Conservation (phyloP, 1,140 invertebrate genomes). For the Schlechtendalia chinensis region DNA sequence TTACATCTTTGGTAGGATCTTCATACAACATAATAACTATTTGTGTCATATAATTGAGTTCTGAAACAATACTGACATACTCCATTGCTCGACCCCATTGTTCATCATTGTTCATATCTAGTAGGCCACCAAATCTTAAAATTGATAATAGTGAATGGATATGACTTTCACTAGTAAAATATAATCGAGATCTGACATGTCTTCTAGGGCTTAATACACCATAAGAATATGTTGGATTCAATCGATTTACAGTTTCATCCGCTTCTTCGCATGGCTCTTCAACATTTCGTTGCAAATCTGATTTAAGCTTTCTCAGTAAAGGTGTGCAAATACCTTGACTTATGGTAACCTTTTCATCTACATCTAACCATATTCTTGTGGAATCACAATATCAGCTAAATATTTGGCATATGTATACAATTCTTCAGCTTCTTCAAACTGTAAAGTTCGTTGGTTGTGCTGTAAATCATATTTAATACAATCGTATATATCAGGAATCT, state of each 20-base stretch:
- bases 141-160: constrained; percentile 97
- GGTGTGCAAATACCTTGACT: constrained; percentile 97
- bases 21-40: constrained; percentile 99
- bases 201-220: constrained; percentile 96
- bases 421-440: constrained; percentile 92
- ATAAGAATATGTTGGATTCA: constrained; percentile 96
- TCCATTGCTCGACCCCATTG: constrained; percentile 99
- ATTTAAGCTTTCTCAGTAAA: constrained; percentile 91
- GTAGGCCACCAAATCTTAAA: constrained; percentile 86
- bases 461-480: constrained; percentile 99
- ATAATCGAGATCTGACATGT: constrained; percentile 93
- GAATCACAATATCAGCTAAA: constrained; percentile 96
- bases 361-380: constrained; percentile 97
- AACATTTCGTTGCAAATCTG: constrained; percentile 91
- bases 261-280: constrained; percentile 66
- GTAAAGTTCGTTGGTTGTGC: constrained; percentile 93
- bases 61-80: constrained; percentile 94
- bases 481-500: constrained; percentile 99
- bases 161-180: constrained; percentile 99
- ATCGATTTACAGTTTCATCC: constrained; percentile 83
- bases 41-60: constrained; percentile 99
- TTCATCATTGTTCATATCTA: constrained; percentile 85
- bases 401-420: constrained; percentile 94
- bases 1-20: constrained; percentile 92
- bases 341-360: constrained; percentile 94